Evolutionary conservation across 2,888 invertebrate species (phyloP), one percentile per base, ranked within the genome.

Genomic region (Netelia melanura): DNA sequence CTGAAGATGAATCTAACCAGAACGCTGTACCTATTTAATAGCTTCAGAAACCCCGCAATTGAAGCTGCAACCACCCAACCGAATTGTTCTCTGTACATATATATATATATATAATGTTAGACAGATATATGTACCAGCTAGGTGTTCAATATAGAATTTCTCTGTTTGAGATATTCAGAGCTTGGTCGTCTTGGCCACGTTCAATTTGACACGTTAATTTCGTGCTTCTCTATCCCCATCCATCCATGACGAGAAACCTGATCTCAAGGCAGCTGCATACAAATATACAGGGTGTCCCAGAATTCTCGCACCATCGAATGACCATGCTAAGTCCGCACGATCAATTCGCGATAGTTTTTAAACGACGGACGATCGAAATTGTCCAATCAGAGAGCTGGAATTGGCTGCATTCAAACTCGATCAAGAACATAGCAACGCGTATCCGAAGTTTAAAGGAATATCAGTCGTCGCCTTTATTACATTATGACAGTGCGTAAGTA

Each of bases 41-140:
- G 82, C 78, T 67, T 67, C 48, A 79, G 85, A 79, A 85, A 85
- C 82, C 75, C 30, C 78, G 85, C 82, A 85, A 85, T 85, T 85
- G 82, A 79, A 79, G 79, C 71, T 61, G 62, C 67, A 48, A n/a
- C 84, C 81, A 56, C 56, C 68, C 74, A 81, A 68, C 71, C 72
- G 77, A 78, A 81, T 77, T n/a, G 6, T n/a, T 44, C 17, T 77
- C 67, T 61, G 2, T 23, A 58, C 48, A 30, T 61, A 61, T 23
- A 65, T 5, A n/a, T 65, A 56, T 8, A 48, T 48, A 48, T 48
- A 48, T 52, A 52, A 38, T 38, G 72, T 61, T 48, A 71, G 25
- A 52, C 43, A 44, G 61, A 81, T 44, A 72, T 25, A 68, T 80
- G 71, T 62, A 74, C 64, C 71, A 30, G 21, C 30, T 38, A 38